Evolutionary conservation across 2,888 invertebrate species (phyloP).

Genomic region (Abrostola tripartita): DNA sequence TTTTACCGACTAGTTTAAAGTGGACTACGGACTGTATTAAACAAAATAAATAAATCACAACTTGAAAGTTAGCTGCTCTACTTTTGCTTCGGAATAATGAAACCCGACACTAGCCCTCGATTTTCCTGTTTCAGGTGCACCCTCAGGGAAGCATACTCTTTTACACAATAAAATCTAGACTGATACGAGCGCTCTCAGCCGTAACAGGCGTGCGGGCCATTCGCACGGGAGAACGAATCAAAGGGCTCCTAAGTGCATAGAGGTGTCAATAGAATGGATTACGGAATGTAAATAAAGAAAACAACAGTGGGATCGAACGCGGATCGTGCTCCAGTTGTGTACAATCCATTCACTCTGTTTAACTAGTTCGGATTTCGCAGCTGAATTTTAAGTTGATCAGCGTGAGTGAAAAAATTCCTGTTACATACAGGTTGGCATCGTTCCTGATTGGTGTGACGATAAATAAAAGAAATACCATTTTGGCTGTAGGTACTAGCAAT

Average conservation of each 20-base stretch:
- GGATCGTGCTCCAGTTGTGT: slow-evolving; percentile 22
- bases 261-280: slow-evolving; percentile 41
- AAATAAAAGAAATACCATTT: background rate
- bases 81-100: slow-evolving; percentile 25
- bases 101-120: slow-evolving; percentile 26
- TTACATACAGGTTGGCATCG: too few species aligned
- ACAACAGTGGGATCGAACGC: slow-evolving; percentile 10
- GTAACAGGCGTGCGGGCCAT: slow-evolving; percentile 17
- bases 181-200: slow-evolving; percentile 22
- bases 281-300: slow-evolving; percentile 28
- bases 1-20: too few species aligned
- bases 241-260: slow-evolving; percentile 48
- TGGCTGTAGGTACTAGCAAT: too few species aligned
- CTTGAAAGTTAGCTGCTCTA: background rate
- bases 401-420: background rate
- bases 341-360: slow-evolving; percentile 25
- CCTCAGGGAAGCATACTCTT: slow-evolving; percentile 37
- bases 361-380: slow-evolving; percentile 13
- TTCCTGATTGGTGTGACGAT: background rate
- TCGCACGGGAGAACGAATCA: slow-evolving; percentile 30
- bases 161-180: slow-evolving; percentile 48
- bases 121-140: slow-evolving; percentile 19
- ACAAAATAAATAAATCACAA: too few species aligned
- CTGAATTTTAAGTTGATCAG: slow-evolving; percentile 13
- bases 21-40: too few species aligned